A percentile compares a stretch with the other conserved stretches of the same genome.
These are phyloP conservation scores for Dicyrtoma fusca DNA, from an alignment of 2,888 invertebrate species.

Conservation along the genomic window DNA sequence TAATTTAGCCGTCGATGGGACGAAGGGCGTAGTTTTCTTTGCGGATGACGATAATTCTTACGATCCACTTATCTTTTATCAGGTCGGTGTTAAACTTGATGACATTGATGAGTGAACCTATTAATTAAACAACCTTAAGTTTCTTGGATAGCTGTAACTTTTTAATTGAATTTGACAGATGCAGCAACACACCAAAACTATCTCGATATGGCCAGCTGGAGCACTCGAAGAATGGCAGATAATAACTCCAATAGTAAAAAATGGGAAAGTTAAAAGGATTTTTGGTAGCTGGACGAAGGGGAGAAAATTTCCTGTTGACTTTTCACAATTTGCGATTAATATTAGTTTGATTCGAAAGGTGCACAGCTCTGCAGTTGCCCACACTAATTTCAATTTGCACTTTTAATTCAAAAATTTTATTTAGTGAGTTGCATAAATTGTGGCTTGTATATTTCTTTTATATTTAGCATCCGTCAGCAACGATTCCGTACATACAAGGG, in stretches of 20 bases:
- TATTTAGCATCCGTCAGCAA: background rate
- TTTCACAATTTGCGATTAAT: background rate
- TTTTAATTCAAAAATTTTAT: no score
- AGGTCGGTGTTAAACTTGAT: no score
- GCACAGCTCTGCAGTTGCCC: no score
- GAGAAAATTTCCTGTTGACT: background rate
- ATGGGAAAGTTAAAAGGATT: background rate
- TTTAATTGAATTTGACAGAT: background rate
- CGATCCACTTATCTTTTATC: background rate
- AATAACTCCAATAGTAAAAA: background rate
- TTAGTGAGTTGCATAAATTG: no score
- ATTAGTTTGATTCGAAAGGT: background rate
- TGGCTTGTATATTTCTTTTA: background rate
- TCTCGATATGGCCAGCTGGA: conserved; percentile 2
- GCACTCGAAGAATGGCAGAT: background rate
- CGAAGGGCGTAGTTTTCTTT: background rate
- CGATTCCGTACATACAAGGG: background rate
- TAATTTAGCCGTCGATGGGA: background rate
- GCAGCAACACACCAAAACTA: background rate
- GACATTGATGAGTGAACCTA: background rate
- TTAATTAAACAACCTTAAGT: background rate
- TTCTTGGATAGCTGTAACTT: background rate
- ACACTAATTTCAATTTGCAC: no score
- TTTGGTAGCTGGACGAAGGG: conserved; percentile 1
- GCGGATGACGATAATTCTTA: conserved; percentile 9